A percentile compares a stretch with the other conserved stretches of the same genome.
Evolutionary conservation across 2,113 vertebrate genomes (phyloP).

Genomic region (Ibidorhyncha struthersii): DNA sequence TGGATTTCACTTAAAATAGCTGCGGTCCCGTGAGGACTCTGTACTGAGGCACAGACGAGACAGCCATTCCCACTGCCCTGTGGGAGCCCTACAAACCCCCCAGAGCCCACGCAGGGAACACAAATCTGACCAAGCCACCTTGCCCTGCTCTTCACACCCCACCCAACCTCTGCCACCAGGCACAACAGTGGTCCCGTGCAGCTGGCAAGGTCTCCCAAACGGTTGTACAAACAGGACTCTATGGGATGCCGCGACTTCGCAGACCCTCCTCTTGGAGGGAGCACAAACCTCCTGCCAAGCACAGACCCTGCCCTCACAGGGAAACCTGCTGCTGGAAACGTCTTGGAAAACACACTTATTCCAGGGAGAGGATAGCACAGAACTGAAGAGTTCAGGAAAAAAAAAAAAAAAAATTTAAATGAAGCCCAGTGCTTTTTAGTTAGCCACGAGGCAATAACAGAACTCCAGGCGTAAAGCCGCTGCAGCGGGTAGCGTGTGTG

Average conservation of each 20-base stretch:
- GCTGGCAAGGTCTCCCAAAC: neutral
- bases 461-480: neutral
- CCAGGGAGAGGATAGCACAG: neutral
- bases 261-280: neutral
- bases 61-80: rapidly evolving
- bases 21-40: neutral
- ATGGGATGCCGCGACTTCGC: rapidly evolving
- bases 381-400: neutral
- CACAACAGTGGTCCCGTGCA: rapidly evolving
- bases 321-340: neutral
- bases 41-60: too few species aligned
- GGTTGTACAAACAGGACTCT: neutral
- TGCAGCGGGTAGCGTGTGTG: rapidly evolving
- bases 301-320: neutral
- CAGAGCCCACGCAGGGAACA: neutral
- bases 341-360: neutral
- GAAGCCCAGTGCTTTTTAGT: neutral
- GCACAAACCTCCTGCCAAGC: neutral
- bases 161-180: neutral
- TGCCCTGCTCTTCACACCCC: neutral
- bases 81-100: neutral
- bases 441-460: neutral
- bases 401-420: neutral
- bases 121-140: rapidly evolving
- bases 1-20: neutral